Conservation (phyloP, 2,113 vertebrate species). For the Lycocorax pyrrhopterus region DNA sequence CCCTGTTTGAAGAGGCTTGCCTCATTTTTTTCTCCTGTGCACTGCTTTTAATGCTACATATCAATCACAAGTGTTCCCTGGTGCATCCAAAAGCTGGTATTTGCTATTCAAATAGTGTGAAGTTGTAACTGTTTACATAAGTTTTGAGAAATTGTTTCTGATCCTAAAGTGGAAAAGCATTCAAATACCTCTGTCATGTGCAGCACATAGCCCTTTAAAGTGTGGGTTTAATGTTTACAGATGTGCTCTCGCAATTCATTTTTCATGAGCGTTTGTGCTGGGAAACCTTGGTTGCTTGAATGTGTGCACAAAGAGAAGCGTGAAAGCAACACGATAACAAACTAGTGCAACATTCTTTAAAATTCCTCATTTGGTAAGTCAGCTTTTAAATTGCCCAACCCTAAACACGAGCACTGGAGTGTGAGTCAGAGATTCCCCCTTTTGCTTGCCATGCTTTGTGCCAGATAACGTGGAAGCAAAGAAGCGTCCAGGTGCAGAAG, state of each 20-base stretch:
- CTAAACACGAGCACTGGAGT: background rate
- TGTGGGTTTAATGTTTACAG: background rate
- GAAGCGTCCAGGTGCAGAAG: background rate
- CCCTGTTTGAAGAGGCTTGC: background rate
- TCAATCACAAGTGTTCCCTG: background rate
- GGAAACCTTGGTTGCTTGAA: background rate
- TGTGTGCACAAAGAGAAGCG: background rate
- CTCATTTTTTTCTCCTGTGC: background rate
- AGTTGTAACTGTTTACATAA: background rate
- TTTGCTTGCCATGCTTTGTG: background rate
- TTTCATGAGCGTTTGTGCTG: background rate
- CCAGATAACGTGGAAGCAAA: fast-evolving
- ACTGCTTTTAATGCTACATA: background rate
- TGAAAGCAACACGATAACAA: background rate
- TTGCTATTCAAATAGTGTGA: background rate
- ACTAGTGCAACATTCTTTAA: background rate
- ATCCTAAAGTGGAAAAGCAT: background rate
- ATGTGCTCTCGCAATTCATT: background rate
- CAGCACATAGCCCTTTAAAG: background rate
- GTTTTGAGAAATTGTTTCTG: background rate
- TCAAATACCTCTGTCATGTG: background rate
- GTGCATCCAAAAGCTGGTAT: background rate
- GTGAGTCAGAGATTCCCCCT: background rate
- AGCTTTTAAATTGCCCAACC: background rate
- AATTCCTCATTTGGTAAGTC: background rate